Percentiles rank a stretch among this genome's conserved stretches.
phyloP scores from a whole-genome alignment of 1,140 invertebrate species.

The Drosophila ficusphila region DNA sequence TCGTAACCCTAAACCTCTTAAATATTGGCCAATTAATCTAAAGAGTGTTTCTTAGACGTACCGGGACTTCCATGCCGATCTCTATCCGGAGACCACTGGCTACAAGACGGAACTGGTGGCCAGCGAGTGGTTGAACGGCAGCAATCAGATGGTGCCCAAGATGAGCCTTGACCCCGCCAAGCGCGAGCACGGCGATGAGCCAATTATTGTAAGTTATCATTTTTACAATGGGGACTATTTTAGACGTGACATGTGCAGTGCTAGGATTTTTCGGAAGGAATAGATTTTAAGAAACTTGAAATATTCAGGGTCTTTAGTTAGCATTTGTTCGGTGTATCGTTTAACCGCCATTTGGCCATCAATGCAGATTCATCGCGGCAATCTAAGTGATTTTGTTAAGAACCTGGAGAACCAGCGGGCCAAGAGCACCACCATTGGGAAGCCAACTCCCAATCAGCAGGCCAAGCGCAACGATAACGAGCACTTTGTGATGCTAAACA shows the following conservation, averaged over 20 bases:
- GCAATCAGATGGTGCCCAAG: conserved; percentile 89
- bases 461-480: conserved; percentile 66
- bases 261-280: no score
- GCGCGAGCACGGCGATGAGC: conserved; percentile 86
- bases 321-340: neutral
- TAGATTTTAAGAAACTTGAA: neutral
- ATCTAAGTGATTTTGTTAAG: conserved; percentile 83
- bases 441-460: conserved; percentile 8
- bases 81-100: conserved; percentile 95
- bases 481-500: conserved; percentile 62
- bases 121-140: conserved; percentile 91
- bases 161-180: conserved; percentile 92
- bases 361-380: conserved; percentile 78
- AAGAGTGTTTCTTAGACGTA: conserved; percentile 88
- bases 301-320: neutral
- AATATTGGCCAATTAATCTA: neutral
- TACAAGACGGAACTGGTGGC: conserved; percentile 90
- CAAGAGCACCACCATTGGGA: conserved; percentile 27
- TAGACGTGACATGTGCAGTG: neutral
- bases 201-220: conserved; percentile 86
- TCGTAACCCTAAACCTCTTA: conserved; percentile 35
- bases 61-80: conserved; percentile 95
- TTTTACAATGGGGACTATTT: neutral
- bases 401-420: conserved; percentile 84
- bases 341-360: conserved; percentile 12